Base-by-base conservation (phyloP, 2,888 invertebrate species). In the Biston stratarius region DNA sequence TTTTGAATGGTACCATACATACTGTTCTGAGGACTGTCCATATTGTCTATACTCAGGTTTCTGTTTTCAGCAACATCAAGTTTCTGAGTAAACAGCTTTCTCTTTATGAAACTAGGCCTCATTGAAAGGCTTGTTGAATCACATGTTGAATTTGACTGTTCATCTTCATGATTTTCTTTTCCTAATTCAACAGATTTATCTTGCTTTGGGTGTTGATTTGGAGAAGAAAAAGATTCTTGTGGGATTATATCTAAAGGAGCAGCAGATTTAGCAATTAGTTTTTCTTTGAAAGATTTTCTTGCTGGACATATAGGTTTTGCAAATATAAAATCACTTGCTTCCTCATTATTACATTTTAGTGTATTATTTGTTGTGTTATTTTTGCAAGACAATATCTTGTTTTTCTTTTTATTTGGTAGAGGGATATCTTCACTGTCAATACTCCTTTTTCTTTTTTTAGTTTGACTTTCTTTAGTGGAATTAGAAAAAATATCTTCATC, bases 51-150 rank as follows among this genome's bases (percentile, higher is more conserved):
- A 67, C 79, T 86, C 0, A 78, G 44, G 72, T 87, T 87, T 58
- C 82, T 84, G 52, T 77, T 86, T 53, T 92, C 88, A 47, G 85
- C 77, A 0, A 90, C 77, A 83, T 92, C 91, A 60, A 91, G 77
- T 60, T 85, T 92, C 77, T 92, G 93, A 0, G 91, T 88, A 58
- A 88, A 93, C 0, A 94, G 78, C 74, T 92, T 93, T 72, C 93
- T 83, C 77, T 92, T 94, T 12, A 91, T 88, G 70, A 92, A 94
- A 72, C 92, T 93, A 24, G 91, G 89, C 69, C 88, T 86, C 82
- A 84, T 85, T 56, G 91, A 89, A 1, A 87, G 60, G 55, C 89
- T 83, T 75, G 79, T 86, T 24, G 73, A 76, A 12, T 67, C 66
- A 14, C 73, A 75, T 36, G 64, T 55, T 38, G n/a, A 45, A 53